A percentile compares a stretch with the other conserved stretches of the same genome.
Conservation (phyloP, 2,888 invertebrate genomes). For the Hypomecis punctinalis region DNA sequence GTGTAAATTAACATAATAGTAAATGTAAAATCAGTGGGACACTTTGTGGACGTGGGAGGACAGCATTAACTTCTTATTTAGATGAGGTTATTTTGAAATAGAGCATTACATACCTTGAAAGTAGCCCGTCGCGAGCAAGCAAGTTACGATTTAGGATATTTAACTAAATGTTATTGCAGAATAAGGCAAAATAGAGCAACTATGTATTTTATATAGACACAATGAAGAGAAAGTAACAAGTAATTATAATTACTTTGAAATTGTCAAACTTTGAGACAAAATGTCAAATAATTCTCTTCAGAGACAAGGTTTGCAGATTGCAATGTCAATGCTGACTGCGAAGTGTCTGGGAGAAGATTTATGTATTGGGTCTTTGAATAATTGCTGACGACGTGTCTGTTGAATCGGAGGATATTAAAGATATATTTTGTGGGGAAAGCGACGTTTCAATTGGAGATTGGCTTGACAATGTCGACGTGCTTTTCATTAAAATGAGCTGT, state of each 20-base stretch:
- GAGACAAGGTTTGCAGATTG: constrained; percentile 42
- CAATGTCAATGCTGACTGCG: constrained; percentile 51
- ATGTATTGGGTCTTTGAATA: constrained; percentile 42
- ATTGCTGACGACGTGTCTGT: constrained; percentile 35
- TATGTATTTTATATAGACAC: no score
- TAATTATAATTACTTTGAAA: not conserved
- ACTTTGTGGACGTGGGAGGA: constrained; percentile 24
- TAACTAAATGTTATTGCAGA: no score
- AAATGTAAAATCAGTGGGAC: constrained; percentile 38
- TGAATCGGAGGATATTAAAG: constrained; percentile 18
- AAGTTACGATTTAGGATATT: not conserved
- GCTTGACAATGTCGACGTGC: not conserved
- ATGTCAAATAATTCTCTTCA: constrained; percentile 25
- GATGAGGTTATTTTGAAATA: constrained; percentile 26
- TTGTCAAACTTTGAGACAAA: not conserved
- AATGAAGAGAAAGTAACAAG: no score
- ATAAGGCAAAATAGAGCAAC: no score
- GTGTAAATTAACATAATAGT: constrained; percentile 32
- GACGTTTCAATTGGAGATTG: constrained; percentile 1
- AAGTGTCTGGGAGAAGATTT: constrained; percentile 53
- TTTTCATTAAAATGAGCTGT: no score
- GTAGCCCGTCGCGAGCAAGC: not conserved
- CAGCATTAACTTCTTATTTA: constrained; percentile 17
- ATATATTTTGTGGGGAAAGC: constrained; percentile 4
- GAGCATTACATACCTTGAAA: not conserved